These are phyloP conservation scores for Pogona vitticeps DNA, from an alignment of 2,113 vertebrate genomes.

Conservation along the genomic window DNA sequence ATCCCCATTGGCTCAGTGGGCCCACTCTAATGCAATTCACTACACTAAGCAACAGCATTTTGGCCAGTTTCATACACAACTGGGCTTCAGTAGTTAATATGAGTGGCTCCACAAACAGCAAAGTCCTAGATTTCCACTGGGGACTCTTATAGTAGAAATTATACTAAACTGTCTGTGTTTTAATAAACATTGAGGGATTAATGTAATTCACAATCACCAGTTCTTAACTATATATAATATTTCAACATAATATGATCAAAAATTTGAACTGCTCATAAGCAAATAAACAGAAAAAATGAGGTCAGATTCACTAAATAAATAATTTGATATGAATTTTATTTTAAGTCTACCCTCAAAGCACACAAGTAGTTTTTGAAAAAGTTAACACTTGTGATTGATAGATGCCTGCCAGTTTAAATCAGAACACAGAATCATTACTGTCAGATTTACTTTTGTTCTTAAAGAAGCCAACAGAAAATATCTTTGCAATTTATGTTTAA, in stretches of 20 bases:
- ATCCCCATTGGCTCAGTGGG: no score
- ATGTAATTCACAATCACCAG: not conserved
- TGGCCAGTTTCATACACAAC: not conserved
- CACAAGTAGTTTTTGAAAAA: constrained; percentile 36
- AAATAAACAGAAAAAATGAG: not conserved
- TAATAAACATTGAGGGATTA: not conserved
- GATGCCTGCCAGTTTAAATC: constrained; percentile 44
- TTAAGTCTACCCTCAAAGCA: constrained; percentile 43
- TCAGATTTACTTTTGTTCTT: constrained; percentile 29
- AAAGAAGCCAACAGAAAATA: constrained; percentile 35
- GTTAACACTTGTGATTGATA: constrained; percentile 35
- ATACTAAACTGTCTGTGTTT: not conserved
- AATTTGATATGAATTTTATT: constrained; percentile 35
- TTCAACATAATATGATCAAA: not conserved
- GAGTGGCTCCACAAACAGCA: not conserved
- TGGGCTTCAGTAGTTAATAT: not conserved
- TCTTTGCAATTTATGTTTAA: constrained; percentile 34
- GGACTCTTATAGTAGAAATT: not conserved
- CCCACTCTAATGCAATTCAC: no score
- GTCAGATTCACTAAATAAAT: constrained; percentile 27
- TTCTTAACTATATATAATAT: not conserved
- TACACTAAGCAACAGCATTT: no score
- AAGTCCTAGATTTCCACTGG: not conserved
- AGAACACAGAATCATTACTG: constrained; percentile 11
- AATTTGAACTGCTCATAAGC: not conserved